A percentile compares a stretch with the other conserved stretches of the same genome.
phyloP scores from a whole-genome alignment of 2,888 invertebrate species.

The Stenoptilia bipunctidactyla region DNA sequence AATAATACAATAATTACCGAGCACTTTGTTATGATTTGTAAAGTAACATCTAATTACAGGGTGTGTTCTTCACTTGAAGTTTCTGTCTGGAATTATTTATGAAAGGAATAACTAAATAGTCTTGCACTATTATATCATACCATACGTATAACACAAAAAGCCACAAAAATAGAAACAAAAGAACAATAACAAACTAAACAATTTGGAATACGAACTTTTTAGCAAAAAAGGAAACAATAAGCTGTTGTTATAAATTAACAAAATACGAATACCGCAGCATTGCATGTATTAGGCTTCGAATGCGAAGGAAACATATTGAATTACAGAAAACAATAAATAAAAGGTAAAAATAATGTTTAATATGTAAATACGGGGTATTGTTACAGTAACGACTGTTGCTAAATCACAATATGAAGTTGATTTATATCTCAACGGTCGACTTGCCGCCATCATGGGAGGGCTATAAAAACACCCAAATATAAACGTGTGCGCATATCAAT shows the following conservation, averaged over 20 bases:
- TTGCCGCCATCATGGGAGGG: slow-evolving; percentile 63
- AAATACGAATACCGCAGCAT: slow-evolving; percentile 24
- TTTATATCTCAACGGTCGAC: slow-evolving; percentile 68
- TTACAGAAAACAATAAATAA: slow-evolving; percentile 49
- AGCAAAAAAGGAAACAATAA: slow-evolving; percentile 13
- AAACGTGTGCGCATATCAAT: background rate
- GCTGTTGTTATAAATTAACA: slow-evolving; percentile 46
- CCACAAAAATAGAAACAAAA: background rate
- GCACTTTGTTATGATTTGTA: too few species aligned
- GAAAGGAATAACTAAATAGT: too few species aligned
- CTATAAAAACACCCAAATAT: slow-evolving; percentile 45
- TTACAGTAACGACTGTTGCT: slow-evolving; percentile 76
- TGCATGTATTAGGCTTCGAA: slow-evolving; percentile 22
- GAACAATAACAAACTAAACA: background rate
- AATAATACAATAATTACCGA: too few species aligned
- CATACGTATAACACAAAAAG: too few species aligned
- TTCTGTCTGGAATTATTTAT: too few species aligned
- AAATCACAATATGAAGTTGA: slow-evolving; percentile 71
- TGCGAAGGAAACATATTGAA: slow-evolving; percentile 34
- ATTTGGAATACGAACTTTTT: background rate
- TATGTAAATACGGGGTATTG: slow-evolving; percentile 73
- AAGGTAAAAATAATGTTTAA: slow-evolving; percentile 46
- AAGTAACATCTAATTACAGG: too few species aligned
- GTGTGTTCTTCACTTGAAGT: too few species aligned
- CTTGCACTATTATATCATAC: too few species aligned